Conservation (phyloP, 64 coral and sea anemone genomes). For the Montipora sp. region DNA sequence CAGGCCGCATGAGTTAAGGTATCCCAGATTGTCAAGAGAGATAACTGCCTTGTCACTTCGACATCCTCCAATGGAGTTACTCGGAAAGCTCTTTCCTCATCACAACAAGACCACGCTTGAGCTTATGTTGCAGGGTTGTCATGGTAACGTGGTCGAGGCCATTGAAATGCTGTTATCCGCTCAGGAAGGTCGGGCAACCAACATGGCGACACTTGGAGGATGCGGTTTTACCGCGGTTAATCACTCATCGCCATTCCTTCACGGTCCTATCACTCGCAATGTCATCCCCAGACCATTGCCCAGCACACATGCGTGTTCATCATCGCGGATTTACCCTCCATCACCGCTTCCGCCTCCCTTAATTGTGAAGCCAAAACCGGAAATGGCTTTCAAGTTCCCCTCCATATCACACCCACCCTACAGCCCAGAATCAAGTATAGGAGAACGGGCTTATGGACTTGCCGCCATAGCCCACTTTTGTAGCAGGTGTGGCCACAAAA, state of each 20-base stretch:
- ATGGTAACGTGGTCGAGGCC: slow-evolving; percentile 53
- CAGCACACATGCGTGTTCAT: slow-evolving; percentile 44
- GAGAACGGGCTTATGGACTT: slow-evolving; percentile 15
- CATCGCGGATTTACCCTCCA: slow-evolving; percentile 57
- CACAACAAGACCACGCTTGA: slow-evolving; percentile 51
- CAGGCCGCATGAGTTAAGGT: neutral
- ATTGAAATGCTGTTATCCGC: slow-evolving; percentile 63
- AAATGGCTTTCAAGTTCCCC: slow-evolving; percentile 28
- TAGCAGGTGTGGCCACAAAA: slow-evolving; percentile 65
- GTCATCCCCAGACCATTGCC: slow-evolving; percentile 42
- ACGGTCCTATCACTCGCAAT: slow-evolving; percentile 42
- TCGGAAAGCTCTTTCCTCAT: slow-evolving; percentile 63
- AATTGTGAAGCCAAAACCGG: slow-evolving; percentile 64
- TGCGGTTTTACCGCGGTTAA: slow-evolving; percentile 31
- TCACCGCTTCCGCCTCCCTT: slow-evolving; percentile 64
- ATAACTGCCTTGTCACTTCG: slow-evolving; percentile 4
- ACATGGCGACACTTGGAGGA: slow-evolving; percentile 18
- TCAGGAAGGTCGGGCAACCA: slow-evolving; percentile 16
- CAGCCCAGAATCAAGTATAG: slow-evolving; percentile 1
- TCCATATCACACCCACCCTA: slow-evolving; percentile 1
- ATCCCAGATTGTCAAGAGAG: slow-evolving; percentile 35
- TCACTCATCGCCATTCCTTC: slow-evolving; percentile 55
- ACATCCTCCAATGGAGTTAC: slow-evolving; percentile 48
- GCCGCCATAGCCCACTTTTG: slow-evolving; percentile 47
- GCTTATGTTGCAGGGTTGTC: slow-evolving; percentile 60